A percentile compares a stretch with the other conserved stretches of the same genome.
phyloP scores from a whole-genome alignment of 2,113 vertebrate species.

The Sitta europaea region DNA sequence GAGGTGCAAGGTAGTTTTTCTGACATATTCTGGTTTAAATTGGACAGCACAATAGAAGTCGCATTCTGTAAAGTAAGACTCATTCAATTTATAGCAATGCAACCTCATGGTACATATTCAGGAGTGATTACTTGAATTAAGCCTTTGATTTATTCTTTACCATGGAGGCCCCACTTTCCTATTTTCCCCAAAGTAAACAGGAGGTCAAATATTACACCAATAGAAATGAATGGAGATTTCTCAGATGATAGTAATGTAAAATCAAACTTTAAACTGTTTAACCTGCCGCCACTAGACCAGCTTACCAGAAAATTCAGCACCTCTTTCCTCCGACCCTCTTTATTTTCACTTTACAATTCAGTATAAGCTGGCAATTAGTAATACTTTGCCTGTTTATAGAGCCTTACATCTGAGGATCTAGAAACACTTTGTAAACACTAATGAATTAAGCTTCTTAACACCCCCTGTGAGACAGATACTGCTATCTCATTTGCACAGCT shows the following conservation, averaged over 20 bases:
- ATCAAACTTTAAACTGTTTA: background rate
- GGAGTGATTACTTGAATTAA: background rate
- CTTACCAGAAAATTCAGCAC: background rate
- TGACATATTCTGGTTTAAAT: background rate
- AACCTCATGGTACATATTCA: background rate
- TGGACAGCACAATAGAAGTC: background rate
- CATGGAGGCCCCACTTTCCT: background rate
- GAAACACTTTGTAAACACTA: slow-evolving; percentile 53
- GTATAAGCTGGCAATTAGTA: slow-evolving; percentile 33
- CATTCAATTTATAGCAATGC: background rate
- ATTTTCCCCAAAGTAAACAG: background rate
- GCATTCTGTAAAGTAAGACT: background rate
- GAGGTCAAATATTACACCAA: background rate
- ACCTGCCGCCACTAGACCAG: background rate
- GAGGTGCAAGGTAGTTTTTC: background rate
- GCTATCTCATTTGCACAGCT: slow-evolving; percentile 44
- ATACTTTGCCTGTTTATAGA: slow-evolving; percentile 41
- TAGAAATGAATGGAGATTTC: background rate
- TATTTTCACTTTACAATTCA: background rate
- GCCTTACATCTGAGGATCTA: slow-evolving; percentile 41
- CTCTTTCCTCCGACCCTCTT: background rate
- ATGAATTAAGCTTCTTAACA: slow-evolving; percentile 62
- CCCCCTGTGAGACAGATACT: slow-evolving; percentile 25
- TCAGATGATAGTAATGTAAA: background rate
- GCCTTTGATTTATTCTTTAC: background rate